Evolutionary conservation across 2,113 vertebrate species (phyloP), one percentile per base, ranked within the genome.

Genomic region (Scomber japonicus): DNA sequence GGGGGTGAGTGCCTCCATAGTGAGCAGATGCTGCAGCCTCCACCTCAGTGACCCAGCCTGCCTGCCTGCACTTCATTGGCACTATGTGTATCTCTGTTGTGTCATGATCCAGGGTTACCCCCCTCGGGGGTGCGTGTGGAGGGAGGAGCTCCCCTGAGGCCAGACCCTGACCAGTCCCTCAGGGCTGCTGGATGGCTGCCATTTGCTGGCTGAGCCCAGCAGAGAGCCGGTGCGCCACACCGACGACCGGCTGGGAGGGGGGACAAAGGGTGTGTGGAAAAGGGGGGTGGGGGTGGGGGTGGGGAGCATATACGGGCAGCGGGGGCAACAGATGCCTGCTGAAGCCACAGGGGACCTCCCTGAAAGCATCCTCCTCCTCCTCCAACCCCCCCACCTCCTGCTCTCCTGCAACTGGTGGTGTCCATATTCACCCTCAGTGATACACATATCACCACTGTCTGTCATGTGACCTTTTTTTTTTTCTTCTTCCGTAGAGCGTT

Each of bases 291-390:
- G 66, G 76, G 57, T 45, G 53, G 74, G 81, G 64, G 54, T 44
- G 51, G 68, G 60, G 86, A 82, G 63, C 27, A 93, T 95, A 94
- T 93, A 49, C 60, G 56, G 74, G 72, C 95, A 94, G 92, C 78
- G 83, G 96, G 96, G 95, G 44, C 94, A 97, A 97, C 98, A 99
- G 98, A 99, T 99, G 97, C 98, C 97, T 95, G 90, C 96, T 97
- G 95, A 95, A 96, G 94, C 96, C 96, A 95, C 96, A 96, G 95
- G 96, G 96, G 97, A 92, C 86, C 84, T 95, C 95, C 94, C 95
- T 96, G 96, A 97, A 98, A 99, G 96, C 94, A 96, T 89, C 79
- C 54, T 95, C 94, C 95, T 96, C 94, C 93, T 94, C 69, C 64
- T 35, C n/a, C 45, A 14, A 27, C 24, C 24, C 30, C 55, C 70